These are phyloP conservation scores for Scophthalmus maximus DNA, from an alignment of 2,113 vertebrate species.

Conservation along the genomic window DNA sequence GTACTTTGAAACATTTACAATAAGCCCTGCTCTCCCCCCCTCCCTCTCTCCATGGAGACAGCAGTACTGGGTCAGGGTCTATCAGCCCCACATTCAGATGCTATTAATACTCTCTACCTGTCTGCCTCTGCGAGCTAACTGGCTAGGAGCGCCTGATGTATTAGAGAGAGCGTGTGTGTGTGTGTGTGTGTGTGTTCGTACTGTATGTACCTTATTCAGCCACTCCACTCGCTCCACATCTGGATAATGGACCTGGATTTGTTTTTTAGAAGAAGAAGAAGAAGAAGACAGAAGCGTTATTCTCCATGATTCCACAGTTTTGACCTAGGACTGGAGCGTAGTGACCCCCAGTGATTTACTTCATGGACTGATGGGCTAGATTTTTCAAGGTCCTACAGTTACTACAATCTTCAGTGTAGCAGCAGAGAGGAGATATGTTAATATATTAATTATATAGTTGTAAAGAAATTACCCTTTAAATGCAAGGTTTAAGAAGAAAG, in stretches of 20 bases:
- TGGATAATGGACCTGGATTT: conserved; percentile 93
- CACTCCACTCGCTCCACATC: conserved; percentile 97
- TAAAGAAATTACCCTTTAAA: too few relatives aligned
- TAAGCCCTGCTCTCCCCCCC: too few relatives aligned
- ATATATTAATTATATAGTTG: too few relatives aligned
- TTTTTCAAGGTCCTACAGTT: too few relatives aligned
- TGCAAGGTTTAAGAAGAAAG: too few relatives aligned
- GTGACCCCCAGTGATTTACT: too few relatives aligned
- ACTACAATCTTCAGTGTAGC: too few relatives aligned
- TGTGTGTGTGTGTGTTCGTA: conserved; percentile 7
- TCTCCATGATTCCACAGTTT: too few relatives aligned
- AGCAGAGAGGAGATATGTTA: too few relatives aligned
- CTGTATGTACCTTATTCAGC: conserved; percentile 92
- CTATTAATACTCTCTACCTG: conserved; percentile 67
- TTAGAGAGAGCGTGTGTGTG: background rate
- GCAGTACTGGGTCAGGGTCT: conserved; percentile 21
- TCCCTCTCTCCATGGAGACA: background rate
- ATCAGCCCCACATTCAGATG: conserved; percentile 58
- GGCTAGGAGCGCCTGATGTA: background rate
- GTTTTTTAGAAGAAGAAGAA: conserved; percentile 24
- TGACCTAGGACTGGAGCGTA: too few relatives aligned
- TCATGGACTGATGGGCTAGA: too few relatives aligned
- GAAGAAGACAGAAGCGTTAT: background rate
- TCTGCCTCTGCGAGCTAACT: conserved; percentile 5
- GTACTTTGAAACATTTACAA: too few relatives aligned